Conservation (phyloP, 23 tunicate species). For the Botrylloides violaceus region DNA sequence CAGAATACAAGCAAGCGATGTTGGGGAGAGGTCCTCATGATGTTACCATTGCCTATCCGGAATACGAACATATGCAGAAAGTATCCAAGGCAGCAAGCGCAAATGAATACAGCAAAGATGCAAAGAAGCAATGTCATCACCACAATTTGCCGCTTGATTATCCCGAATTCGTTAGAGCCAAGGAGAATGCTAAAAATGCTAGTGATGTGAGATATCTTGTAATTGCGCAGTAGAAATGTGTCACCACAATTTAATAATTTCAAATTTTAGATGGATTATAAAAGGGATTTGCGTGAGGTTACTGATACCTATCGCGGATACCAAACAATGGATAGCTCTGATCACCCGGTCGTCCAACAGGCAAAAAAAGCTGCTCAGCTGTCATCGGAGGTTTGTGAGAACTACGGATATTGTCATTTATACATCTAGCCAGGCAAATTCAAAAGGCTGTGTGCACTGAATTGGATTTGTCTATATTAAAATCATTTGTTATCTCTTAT, state of each 20-base stretch:
- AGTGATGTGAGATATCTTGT: constrained; percentile 51
- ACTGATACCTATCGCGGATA: constrained; percentile 66
- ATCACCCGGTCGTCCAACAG: constrained; percentile 72
- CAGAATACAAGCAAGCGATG: constrained; percentile 29
- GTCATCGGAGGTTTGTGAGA: constrained; percentile 40
- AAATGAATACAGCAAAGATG: constrained; percentile 27
- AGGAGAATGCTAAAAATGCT: constrained; percentile 63
- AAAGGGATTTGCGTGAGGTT: constrained; percentile 50
- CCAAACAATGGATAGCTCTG: constrained; percentile 72
- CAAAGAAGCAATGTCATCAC: constrained; percentile 17
- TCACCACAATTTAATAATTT: not conserved
- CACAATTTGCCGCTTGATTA: constrained; percentile 45
- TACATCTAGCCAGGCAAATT: too few species aligned
- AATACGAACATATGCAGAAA: constrained; percentile 18
- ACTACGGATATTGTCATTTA: too few species aligned
- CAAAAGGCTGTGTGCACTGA: too few species aligned
- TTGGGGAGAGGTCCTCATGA: constrained; percentile 26
- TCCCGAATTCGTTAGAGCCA: constrained; percentile 89
- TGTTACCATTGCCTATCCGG: constrained; percentile 33
- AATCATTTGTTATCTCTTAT: too few species aligned
- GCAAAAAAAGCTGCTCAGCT: constrained; percentile 67
- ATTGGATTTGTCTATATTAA: too few species aligned
- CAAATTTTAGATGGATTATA: constrained; percentile 38
- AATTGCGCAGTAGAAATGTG: not conserved
- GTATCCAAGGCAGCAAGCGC: constrained; percentile 20